phyloP scores from a whole-genome alignment of 2,888 invertebrate genomes.

The Malachius bipustulatus region DNA sequence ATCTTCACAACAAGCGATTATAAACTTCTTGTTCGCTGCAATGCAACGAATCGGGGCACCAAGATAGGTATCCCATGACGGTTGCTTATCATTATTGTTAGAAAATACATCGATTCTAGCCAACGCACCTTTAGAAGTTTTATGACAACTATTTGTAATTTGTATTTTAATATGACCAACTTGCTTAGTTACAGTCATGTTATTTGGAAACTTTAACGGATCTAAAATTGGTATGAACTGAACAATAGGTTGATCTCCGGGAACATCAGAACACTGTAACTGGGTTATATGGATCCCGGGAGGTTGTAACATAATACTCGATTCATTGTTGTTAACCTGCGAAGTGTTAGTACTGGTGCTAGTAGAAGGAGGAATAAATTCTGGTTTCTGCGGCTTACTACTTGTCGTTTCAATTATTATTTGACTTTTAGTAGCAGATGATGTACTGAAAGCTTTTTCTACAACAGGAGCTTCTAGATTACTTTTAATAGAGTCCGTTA shows the following conservation, averaged over 20 bases:
- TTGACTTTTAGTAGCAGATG: slow-evolving; percentile 65
- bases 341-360: too few species aligned
- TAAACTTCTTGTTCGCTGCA: slow-evolving; percentile 46
- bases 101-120: slow-evolving; percentile 46
- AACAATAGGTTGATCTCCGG: slow-evolving; percentile 35
- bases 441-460: slow-evolving; percentile 58
- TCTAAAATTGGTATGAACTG: slow-evolving; percentile 35
- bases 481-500: slow-evolving; percentile 30
- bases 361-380: neutral
- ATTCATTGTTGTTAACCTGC: too few species aligned
- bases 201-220: slow-evolving; percentile 31
- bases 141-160: slow-evolving; percentile 34
- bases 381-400: slow-evolving; percentile 28
- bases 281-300: slow-evolving; percentile 35
- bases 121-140: slow-evolving; percentile 48
- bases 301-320: slow-evolving; percentile 22
- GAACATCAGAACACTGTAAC: slow-evolving; percentile 34
- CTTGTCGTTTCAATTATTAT: slow-evolving; percentile 66
- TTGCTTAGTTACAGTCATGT: slow-evolving; percentile 30
- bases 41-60: slow-evolving; percentile 51
- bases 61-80: slow-evolving; percentile 58
- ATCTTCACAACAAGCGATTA: slow-evolving; percentile 56
- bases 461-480: slow-evolving; percentile 43
- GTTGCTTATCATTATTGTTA: slow-evolving; percentile 45
- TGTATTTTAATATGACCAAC: slow-evolving; percentile 30